Percentiles rank a stretch among this genome's conserved stretches.
Evolutionary conservation across 1,140 invertebrate genomes (phyloP).

Genomic region (Portunus trituberculatus): DNA sequence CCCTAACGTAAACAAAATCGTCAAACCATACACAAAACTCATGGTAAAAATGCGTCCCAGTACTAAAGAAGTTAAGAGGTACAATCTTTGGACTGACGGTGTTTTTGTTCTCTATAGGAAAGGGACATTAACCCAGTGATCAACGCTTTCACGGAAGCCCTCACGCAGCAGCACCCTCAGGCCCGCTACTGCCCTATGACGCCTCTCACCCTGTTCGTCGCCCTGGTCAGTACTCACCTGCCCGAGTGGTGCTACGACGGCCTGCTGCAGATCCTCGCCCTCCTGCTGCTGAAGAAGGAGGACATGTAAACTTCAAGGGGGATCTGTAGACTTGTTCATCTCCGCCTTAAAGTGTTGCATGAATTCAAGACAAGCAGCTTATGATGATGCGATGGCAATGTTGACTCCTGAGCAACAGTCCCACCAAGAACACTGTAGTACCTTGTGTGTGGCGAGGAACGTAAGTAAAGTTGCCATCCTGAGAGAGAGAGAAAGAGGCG

Average conservation of each 20-base stretch:
- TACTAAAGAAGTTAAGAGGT: too few relatives aligned
- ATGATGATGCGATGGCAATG: too few relatives aligned
- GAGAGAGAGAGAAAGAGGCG: too few relatives aligned
- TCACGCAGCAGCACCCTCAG: constrained; percentile 59
- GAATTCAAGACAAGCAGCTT: too few relatives aligned
- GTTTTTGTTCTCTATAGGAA: constrained; percentile 26
- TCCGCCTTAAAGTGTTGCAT: too few relatives aligned
- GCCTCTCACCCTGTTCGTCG: background rate
- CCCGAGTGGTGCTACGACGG: constrained; percentile 53
- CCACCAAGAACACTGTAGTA: too few relatives aligned
- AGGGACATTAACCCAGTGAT: constrained; percentile 63
- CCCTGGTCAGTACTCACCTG: constrained; percentile 42
- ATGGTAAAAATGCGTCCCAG: too few relatives aligned
- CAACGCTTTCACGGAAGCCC: constrained; percentile 50
- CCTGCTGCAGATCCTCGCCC: background rate
- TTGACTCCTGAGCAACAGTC: too few relatives aligned
- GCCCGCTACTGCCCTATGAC: constrained; percentile 58
- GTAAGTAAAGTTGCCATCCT: too few relatives aligned
- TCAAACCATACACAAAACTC: too few relatives aligned
- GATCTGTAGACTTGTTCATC: background rate
- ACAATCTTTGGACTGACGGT: background rate
- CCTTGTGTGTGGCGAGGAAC: too few relatives aligned
- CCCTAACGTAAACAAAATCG: too few relatives aligned
- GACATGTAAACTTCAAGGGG: constrained; percentile 30
- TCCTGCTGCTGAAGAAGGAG: constrained; percentile 47